phyloP scores from a whole-genome alignment of 1,140 invertebrate species.

The Drosophila tani region DNA sequence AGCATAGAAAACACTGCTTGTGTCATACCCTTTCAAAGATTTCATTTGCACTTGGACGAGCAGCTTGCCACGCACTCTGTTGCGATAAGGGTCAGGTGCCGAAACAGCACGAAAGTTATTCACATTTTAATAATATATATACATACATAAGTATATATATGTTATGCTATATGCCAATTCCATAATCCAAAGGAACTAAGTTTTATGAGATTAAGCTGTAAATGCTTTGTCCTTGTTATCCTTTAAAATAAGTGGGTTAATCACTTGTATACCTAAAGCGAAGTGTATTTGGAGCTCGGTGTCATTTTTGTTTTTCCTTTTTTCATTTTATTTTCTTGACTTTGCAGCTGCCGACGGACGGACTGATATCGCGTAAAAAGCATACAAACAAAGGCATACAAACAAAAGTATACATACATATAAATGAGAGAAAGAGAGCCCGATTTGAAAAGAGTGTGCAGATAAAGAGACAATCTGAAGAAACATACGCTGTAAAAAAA shows the following conservation, averaged over 20 bases:
- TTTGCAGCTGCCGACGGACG: neutral
- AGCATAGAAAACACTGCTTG: constrained; percentile 25
- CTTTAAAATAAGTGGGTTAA: neutral
- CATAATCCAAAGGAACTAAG: too few relatives aligned
- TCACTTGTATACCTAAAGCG: neutral
- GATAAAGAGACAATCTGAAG: constrained; percentile 2
- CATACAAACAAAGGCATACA: neutral
- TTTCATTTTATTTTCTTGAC: neutral
- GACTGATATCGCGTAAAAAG: constrained; percentile 1
- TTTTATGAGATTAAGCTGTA: too few relatives aligned
- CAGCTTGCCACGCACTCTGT: neutral
- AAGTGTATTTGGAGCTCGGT: neutral
- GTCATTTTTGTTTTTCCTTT: neutral
- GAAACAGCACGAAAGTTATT: too few relatives aligned
- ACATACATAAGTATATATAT: too few relatives aligned
- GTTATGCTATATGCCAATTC: too few relatives aligned
- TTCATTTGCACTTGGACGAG: neutral
- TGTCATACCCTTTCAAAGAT: constrained; percentile 1
- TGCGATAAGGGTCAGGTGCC: neutral
- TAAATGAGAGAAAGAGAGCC: neutral
- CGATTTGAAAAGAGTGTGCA: neutral
- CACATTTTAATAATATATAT: too few relatives aligned
- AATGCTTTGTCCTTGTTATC: too few relatives aligned
- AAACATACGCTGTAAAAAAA: too few relatives aligned
- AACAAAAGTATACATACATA: neutral